Percentiles rank a stretch among this genome's conserved stretches.
Evolutionary conservation across 1,140 invertebrate species (phyloP).

Genomic region (Latrodectus geometricus): DNA sequence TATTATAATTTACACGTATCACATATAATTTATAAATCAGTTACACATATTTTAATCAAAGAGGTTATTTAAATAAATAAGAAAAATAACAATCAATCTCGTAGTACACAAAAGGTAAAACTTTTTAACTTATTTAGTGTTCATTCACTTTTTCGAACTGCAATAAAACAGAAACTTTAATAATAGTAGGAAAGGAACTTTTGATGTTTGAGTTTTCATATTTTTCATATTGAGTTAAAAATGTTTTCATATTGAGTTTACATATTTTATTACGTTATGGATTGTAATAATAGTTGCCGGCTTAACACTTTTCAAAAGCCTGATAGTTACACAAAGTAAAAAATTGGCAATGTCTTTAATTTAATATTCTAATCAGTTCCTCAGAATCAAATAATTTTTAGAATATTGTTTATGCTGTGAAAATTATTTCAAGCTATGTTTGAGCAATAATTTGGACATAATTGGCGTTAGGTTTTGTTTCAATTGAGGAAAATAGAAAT

Average conservation of each 20-base stretch:
- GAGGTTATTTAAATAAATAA: too few relatives aligned
- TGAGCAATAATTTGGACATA: neutral
- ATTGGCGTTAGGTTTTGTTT: neutral
- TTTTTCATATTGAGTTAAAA: too few relatives aligned
- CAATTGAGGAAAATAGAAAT: neutral
- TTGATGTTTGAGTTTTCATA: neutral
- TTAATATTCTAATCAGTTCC: neutral
- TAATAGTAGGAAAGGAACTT: neutral
- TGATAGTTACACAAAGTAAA: neutral
- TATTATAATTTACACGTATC: too few relatives aligned
- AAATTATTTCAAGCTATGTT: neutral
- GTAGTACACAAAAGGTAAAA: too few relatives aligned
- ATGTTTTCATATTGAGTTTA: too few relatives aligned
- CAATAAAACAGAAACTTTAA: neutral
- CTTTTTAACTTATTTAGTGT: too few relatives aligned
- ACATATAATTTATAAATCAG: too few relatives aligned
- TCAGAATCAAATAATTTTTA: neutral
- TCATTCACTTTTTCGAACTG: too few relatives aligned
- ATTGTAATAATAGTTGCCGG: neutral
- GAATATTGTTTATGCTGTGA: neutral
- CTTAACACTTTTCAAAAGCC: neutral
- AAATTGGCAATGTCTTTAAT: neutral
- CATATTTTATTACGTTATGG: neutral
- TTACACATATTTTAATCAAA: too few relatives aligned
- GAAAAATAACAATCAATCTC: too few relatives aligned